A percentile compares a stretch with the other conserved stretches of the same genome.
These are phyloP conservation scores for Agrotis ipsilon DNA, from an alignment of 2,888 invertebrate species.

Conservation along the genomic window DNA sequence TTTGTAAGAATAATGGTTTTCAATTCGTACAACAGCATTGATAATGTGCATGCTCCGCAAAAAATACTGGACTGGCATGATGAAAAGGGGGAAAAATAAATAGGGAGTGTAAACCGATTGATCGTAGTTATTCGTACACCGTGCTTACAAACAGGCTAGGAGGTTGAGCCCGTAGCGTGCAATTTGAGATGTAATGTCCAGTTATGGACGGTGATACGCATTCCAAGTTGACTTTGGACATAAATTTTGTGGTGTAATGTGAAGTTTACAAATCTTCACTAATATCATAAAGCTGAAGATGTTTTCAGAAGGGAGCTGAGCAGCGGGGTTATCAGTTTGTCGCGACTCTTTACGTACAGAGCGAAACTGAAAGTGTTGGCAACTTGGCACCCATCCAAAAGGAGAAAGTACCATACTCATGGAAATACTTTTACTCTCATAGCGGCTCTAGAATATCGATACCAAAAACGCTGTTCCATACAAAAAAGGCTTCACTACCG, in stretches of 20 bases:
- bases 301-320: no score
- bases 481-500: background rate
- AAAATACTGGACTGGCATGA: no score
- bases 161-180: background rate
- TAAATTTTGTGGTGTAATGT: background rate
- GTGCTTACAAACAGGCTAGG: background rate
- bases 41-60: background rate
- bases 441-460: background rate
- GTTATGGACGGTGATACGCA: background rate
- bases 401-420: conserved; percentile 3
- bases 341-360: background rate
- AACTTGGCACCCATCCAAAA: conserved; percentile 2
- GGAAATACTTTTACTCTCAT: background rate
- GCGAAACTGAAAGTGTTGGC: conserved; percentile 9
- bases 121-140: background rate
- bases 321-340: no score
- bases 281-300: no score
- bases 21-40: background rate
- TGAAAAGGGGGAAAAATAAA: background rate
- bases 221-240: background rate
- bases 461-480: conserved; percentile 4
- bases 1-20: background rate
- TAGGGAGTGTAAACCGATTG: background rate
- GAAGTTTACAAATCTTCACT: background rate
- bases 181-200: background rate